phyloP scores from a whole-genome alignment of 1,140 invertebrate genomes.

The Vanessa tameamea region DNA sequence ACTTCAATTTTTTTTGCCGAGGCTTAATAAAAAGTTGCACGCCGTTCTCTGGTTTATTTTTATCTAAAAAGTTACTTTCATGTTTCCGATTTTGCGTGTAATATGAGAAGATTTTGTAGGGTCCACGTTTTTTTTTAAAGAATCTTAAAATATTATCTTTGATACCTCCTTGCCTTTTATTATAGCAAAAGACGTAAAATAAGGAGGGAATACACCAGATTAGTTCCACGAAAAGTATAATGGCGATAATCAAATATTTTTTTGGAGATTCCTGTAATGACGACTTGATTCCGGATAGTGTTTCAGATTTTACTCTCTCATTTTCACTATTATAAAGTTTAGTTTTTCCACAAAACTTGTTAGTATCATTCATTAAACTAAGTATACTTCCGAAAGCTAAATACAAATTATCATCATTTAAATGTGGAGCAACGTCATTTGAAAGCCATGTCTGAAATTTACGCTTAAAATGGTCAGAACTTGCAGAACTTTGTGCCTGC shows the following conservation, averaged over 20 bases:
- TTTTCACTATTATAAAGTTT: slow-evolving; percentile 33
- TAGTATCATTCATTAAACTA: slow-evolving; percentile 53
- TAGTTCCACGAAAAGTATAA: slow-evolving; percentile 64
- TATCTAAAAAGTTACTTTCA: neutral
- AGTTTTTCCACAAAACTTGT: slow-evolving; percentile 30
- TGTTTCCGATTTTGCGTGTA: neutral
- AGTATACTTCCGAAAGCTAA: slow-evolving; percentile 58
- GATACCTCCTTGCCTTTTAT: slow-evolving; percentile 25
- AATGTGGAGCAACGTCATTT: slow-evolving; percentile 56
- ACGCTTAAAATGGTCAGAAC: slow-evolving; percentile 49
- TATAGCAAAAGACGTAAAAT: slow-evolving; percentile 27
- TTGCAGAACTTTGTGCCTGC: slow-evolving; percentile 30
- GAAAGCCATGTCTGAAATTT: slow-evolving; percentile 62
- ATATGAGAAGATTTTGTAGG: neutral
- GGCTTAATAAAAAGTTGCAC: slow-evolving; percentile 37
- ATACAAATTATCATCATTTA: slow-evolving; percentile 63
- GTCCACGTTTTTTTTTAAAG: slow-evolving; percentile 24
- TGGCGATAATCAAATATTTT: slow-evolving; percentile 51
- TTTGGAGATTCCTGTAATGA: slow-evolving; percentile 46
- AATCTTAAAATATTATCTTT: slow-evolving; percentile 16
- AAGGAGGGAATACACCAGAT: slow-evolving; percentile 65
- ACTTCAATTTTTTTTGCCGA: slow-evolving; percentile 31
- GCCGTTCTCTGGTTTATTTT: neutral
- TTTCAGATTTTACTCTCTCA: slow-evolving; percentile 28
- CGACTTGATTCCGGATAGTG: slow-evolving; percentile 20